Evolutionary conservation across 2,797 vertebrate species (phyloP).

Genomic region (Neoniphon sammara): DNA sequence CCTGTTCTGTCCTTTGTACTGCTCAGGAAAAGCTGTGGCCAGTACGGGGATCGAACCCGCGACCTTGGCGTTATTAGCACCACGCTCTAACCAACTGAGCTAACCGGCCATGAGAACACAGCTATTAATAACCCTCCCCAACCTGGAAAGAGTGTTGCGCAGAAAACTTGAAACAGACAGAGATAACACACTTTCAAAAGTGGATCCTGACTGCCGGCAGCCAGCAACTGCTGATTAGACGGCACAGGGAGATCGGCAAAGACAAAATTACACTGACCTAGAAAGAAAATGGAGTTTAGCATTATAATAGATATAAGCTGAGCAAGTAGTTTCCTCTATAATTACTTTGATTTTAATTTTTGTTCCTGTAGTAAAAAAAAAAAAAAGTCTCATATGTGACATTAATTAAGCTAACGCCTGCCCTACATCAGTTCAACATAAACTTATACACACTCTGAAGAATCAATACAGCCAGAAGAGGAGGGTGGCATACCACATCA

Average conservation of each 20-base stretch:
- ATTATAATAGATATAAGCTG: constrained; percentile 8
- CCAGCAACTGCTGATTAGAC: neutral
- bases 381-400: neutral
- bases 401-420: neutral
- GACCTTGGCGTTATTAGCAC: constrained; percentile 62
- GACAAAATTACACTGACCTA: neutral
- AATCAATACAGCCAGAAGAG: constrained; percentile 43
- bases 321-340: neutral
- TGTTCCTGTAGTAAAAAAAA: neutral
- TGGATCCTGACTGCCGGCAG: constrained; percentile 11
- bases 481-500: constrained; percentile 41
- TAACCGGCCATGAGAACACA: constrained; percentile 20
- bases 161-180: constrained; percentile 1
- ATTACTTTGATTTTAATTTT: neutral
- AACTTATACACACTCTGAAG: constrained; percentile 8
- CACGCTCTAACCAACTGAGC: constrained; percentile 67
- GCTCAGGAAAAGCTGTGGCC: neutral
- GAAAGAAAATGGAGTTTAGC: neutral
- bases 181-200: constrained; percentile 22
- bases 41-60: neutral
- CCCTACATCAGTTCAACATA: constrained; percentile 6
- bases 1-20: neutral
- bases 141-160: constrained; percentile 48
- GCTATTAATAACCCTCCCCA: constrained; percentile 31
- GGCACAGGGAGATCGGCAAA: neutral